Conservation (phyloP, 2,113 vertebrate genomes). For the Bombycilla garrulus region DNA sequence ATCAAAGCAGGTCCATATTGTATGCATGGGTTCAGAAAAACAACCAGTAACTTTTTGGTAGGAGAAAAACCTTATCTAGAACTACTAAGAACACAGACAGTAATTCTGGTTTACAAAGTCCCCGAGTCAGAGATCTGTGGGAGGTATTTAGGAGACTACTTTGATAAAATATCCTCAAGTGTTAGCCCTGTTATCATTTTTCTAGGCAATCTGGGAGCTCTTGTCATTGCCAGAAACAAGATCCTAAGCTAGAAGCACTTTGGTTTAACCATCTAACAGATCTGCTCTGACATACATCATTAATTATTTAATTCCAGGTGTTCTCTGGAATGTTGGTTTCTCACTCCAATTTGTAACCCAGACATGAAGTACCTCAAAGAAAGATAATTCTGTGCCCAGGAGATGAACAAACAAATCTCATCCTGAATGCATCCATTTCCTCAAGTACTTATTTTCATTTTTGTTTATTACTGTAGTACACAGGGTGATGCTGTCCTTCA, state of each 20-base stretch:
- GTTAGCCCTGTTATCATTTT: background rate
- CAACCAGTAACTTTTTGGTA: background rate
- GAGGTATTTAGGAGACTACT: background rate
- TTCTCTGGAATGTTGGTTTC: background rate
- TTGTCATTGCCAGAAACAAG: background rate
- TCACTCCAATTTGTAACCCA: background rate
- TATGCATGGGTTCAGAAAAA: background rate
- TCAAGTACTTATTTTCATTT: background rate
- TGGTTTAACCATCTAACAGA: background rate
- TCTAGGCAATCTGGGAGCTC: background rate
- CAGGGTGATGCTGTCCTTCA: background rate
- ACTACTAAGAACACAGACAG: background rate
- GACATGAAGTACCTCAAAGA: background rate
- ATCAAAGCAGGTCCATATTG: background rate
- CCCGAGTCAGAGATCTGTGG: accelerated
- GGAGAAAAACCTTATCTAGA: background rate
- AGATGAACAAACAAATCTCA: background rate
- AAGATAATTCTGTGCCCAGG: background rate
- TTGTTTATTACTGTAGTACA: background rate
- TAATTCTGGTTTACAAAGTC: background rate
- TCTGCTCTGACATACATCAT: background rate
- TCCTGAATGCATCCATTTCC: background rate
- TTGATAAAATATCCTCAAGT: background rate
- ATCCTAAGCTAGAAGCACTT: background rate
- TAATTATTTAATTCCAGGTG: background rate